Base-by-base conservation (phyloP, 64 coral and sea anemone species). In the Actinia tenebrosa region DNA sequence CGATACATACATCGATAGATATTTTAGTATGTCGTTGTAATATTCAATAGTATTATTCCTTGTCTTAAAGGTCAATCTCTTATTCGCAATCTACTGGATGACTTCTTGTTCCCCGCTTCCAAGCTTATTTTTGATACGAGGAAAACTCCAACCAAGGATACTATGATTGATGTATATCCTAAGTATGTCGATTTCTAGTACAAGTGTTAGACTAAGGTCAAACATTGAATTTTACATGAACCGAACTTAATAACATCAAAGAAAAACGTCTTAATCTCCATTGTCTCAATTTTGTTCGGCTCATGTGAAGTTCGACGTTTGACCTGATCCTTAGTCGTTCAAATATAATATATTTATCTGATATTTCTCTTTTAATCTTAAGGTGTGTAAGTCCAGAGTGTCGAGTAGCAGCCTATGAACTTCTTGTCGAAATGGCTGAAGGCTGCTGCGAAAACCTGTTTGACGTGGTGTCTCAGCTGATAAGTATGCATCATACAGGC, bases 51-150 rank as follows among this genome's bases (percentile, higher is more conserved):
- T 54, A 50, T 87, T 19, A 50, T 87, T 19, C 84, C 45, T 25
- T 56, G 11, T 78, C 11, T 56, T 89, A 13, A 19, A 96, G 94
- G 94, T 52, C 69, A 96, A 80, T 54, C 47, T 16, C 56, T 96
- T 42, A 96, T 91, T 47, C 91, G 83, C 61, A 91, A 93, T 81
- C 79, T 96, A 43, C 89, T 96, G 83, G 88, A 93, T 27, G 94
- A 96, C 83, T 96, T 96, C 88, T 88, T 96, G 25, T 96, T 96
- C 25, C 94, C 94, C 83, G 94, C 94, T 27, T 96, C 94, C 5
- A 96, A 96, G 53, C 88, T 96, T 16, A 96, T 96, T 52, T 96
- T 93, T 42, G 91, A 93, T 55, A 93, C 91, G 23, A 87, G 94
- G 80, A 93, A 87, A 77, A 93, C 94, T 1, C 88, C 91, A 59